Percentiles rank a stretch among this genome's conserved stretches.
Evolutionary conservation across 2,888 invertebrate species (phyloP).

Genomic region (Sinotaia quadrata): DNA sequence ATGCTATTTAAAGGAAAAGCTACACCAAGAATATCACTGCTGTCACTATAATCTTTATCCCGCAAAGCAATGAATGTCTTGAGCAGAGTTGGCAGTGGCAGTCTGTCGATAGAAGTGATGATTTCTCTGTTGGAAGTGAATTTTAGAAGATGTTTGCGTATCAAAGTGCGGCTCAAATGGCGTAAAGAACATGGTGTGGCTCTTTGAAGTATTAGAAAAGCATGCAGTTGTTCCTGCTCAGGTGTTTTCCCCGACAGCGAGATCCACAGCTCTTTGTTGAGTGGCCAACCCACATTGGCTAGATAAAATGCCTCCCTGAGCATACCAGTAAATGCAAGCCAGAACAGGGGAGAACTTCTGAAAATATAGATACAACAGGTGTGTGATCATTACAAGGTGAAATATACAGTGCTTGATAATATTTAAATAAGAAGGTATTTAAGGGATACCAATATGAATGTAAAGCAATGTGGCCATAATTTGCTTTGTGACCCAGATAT

Average conservation of each 20-base stretch:
- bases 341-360: constrained; percentile 59
- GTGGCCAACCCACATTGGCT: constrained; percentile 59
- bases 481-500: too few relatives aligned
- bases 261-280: constrained; percentile 52
- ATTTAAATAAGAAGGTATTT: too few relatives aligned
- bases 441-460: too few relatives aligned
- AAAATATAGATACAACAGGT: too few relatives aligned
- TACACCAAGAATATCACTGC: background rate
- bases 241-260: constrained; percentile 49
- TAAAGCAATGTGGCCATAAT: too few relatives aligned
- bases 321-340: constrained; percentile 57
- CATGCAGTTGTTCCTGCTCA: constrained; percentile 39
- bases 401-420: too few relatives aligned
- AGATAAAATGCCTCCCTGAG: constrained; percentile 55
- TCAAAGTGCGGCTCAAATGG: background rate
- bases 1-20: too few relatives aligned
- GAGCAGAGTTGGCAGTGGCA: constrained; percentile 38
- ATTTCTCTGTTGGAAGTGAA: constrained; percentile 32
- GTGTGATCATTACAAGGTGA: too few relatives aligned
- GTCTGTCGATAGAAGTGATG: constrained; percentile 24
- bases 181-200: constrained; percentile 2
- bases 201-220: constrained; percentile 19
- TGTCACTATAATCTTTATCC: constrained; percentile 29
- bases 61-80: constrained; percentile 35
- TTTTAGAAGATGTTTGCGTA: background rate